phyloP scores from a whole-genome alignment of 2,797 vertebrate species.

The Acipenser transmontanus region DNA sequence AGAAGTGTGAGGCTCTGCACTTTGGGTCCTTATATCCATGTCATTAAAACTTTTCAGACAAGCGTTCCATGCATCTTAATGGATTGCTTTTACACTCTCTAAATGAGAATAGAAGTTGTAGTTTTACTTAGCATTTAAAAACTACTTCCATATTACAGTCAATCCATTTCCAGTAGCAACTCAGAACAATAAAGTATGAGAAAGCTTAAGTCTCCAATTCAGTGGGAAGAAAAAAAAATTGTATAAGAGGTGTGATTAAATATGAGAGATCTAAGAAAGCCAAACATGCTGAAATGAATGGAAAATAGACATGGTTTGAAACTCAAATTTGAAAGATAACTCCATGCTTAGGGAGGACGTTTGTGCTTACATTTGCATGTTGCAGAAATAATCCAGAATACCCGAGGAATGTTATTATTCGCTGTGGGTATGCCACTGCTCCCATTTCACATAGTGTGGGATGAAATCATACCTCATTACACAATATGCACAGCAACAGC shows the following conservation, averaged over 20 bases:
- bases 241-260: neutral
- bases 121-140: too few relatives aligned
- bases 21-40: too few relatives aligned
- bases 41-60: too few relatives aligned
- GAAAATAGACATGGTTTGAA: neutral
- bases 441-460: neutral
- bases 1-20: too few relatives aligned
- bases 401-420: conserved; percentile 11
- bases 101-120: too few relatives aligned
- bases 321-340: conserved; percentile 2
- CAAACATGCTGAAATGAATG: neutral
- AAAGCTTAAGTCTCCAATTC: too few relatives aligned
- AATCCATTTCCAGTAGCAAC: too few relatives aligned
- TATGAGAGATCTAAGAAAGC: neutral
- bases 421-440: neutral
- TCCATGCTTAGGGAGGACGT: conserved; percentile 4
- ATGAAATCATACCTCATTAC: conserved; percentile 9
- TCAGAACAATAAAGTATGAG: too few relatives aligned
- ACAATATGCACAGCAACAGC: conserved; percentile 7
- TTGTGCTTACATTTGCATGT: conserved; percentile 3
- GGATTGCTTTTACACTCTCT: too few relatives aligned
- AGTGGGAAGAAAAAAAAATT: too few relatives aligned
- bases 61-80: too few relatives aligned
- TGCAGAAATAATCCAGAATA: neutral
- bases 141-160: too few relatives aligned